phyloP scores from a whole-genome alignment of 2,113 vertebrate genomes.

The Coptodon bakossiorum region DNA sequence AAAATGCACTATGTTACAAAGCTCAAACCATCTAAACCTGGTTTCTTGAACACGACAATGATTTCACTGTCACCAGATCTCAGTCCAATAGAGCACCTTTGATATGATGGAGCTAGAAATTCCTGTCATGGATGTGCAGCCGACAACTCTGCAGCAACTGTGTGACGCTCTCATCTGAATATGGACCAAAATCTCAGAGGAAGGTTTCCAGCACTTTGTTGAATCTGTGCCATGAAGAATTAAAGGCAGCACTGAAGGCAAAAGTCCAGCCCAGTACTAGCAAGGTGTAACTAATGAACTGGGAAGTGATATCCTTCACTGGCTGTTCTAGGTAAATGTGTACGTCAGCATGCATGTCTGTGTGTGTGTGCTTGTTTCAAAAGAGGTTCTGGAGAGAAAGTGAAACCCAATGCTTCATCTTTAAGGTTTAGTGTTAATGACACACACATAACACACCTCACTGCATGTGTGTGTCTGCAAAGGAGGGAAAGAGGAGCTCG shows the following conservation, averaged over 20 bases:
- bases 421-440: background rate
- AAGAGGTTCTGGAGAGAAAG: slow-evolving; percentile 45
- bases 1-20: background rate
- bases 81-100: background rate
- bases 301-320: background rate
- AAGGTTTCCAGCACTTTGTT: background rate
- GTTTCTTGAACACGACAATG: background rate
- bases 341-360: background rate
- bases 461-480: background rate
- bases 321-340: background rate
- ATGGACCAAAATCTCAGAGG: background rate
- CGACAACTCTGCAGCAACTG: background rate
- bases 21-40: background rate
- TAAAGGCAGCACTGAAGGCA: background rate
- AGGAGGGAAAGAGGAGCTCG: background rate
- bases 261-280: background rate
- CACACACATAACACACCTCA: background rate
- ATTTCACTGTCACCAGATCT: background rate
- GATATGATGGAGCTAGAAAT: background rate
- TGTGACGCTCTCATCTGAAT: background rate
- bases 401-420: slow-evolving; percentile 50
- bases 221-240: background rate
- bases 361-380: background rate
- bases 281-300: background rate
- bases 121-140: background rate